phyloP scores from a whole-genome alignment of 2,888 invertebrate species.

The Fragum sueziense region DNA sequence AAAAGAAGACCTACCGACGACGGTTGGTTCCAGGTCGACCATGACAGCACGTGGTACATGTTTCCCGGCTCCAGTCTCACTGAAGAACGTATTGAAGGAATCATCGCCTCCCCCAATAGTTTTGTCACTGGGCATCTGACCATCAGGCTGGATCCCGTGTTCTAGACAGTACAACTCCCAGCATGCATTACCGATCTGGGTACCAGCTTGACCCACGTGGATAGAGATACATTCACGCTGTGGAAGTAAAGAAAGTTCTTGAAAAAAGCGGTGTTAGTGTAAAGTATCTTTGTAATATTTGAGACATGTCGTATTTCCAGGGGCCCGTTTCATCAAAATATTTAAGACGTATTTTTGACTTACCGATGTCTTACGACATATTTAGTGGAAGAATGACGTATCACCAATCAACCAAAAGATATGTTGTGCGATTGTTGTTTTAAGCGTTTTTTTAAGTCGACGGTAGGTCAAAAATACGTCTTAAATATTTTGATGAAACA shows the following conservation, averaged over 20 bases:
- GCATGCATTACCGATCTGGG: constrained; percentile 12
- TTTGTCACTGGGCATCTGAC: constrained; percentile 90
- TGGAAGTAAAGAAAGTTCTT: neutral
- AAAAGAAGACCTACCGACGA: constrained; percentile 88
- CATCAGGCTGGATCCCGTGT: constrained; percentile 72
- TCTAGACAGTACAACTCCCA: constrained; percentile 10
- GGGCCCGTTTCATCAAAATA: too few species aligned
- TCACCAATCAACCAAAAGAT: too few species aligned
- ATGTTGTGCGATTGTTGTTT: too few species aligned
- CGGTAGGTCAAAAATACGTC: too few species aligned
- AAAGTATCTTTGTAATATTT: too few species aligned
- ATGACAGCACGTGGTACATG: constrained; percentile 96
- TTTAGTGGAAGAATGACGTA: too few species aligned
- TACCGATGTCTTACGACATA: too few species aligned
- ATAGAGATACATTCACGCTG: constrained; percentile 10
- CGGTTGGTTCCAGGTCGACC: constrained; percentile 97
- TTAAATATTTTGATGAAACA: too few species aligned
- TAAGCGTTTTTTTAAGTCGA: too few species aligned
- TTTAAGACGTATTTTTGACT: too few species aligned
- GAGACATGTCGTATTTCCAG: too few species aligned
- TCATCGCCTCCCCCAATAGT: neutral
- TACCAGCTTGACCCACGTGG: constrained; percentile 9
- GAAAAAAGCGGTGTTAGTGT: too few species aligned
- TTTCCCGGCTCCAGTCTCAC: constrained; percentile 96
- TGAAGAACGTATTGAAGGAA: constrained; percentile 80